Percentiles rank a stretch among this genome's conserved stretches.
These are phyloP conservation scores for Argopecten irradians DNA, from an alignment of 1,140 invertebrate genomes.

Conservation along the genomic window DNA sequence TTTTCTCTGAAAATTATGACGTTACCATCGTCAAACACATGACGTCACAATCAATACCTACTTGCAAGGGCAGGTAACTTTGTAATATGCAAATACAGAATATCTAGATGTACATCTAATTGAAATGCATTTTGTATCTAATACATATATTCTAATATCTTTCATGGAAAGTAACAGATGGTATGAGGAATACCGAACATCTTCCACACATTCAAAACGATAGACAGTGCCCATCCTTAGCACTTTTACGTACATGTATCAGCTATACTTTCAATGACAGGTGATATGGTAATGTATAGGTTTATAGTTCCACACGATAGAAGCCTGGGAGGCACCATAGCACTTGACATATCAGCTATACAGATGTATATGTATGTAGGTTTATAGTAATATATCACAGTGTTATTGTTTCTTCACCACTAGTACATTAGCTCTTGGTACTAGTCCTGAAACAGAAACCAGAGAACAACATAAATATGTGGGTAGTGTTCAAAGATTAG, in stretches of 20 bases:
- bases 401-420: conserved; percentile 77
- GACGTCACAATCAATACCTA: too few relatives aligned
- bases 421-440: conserved; percentile 88
- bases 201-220: neutral
- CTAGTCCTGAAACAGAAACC: conserved; percentile 82
- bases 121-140: neutral
- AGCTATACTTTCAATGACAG: neutral
- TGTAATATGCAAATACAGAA: too few relatives aligned
- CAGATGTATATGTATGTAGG: too few relatives aligned
- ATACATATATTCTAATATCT: neutral
- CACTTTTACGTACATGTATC: neutral
- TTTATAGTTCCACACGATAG: neutral
- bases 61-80: too few relatives aligned
- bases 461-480: neutral
- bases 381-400: neutral
- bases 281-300: neutral
- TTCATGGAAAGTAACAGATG: neutral
- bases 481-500: too few relatives aligned
- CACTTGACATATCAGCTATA: too few relatives aligned
- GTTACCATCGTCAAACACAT: too few relatives aligned
- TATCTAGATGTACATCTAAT: too few relatives aligned
- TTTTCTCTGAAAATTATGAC: too few relatives aligned
- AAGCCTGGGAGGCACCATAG: too few relatives aligned
- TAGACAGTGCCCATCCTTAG: too few relatives aligned
- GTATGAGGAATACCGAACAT: too few relatives aligned